Percentiles rank a stretch among this genome's conserved stretches.
These are phyloP conservation scores for Argynnis bischoffii DNA, from an alignment of 2,888 invertebrate species.

Conservation along the genomic window DNA sequence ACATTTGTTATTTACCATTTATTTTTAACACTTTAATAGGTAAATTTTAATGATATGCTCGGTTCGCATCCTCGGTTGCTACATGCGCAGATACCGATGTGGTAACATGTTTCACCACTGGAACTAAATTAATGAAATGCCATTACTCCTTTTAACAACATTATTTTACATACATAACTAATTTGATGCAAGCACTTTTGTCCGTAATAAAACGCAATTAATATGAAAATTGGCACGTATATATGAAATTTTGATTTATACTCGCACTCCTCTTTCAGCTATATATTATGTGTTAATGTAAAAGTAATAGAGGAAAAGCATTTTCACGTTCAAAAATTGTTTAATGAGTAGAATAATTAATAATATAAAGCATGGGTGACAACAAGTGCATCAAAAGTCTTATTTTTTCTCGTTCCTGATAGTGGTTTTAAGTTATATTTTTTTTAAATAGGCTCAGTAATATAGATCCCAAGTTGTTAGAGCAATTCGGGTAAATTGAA, in stretches of 20 bases:
- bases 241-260: constrained; percentile 54
- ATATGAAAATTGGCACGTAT: constrained; percentile 53
- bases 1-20: constrained; percentile 44
- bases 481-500: constrained; percentile 59
- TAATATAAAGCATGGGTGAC: neutral
- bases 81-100: constrained; percentile 38
- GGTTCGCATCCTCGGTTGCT: constrained; percentile 28
- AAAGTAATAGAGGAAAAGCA: constrained; percentile 1
- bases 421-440: neutral
- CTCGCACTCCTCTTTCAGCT: constrained; percentile 41
- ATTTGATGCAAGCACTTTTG: constrained; percentile 44
- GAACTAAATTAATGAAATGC: constrained; percentile 43
- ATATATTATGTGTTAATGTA: constrained; percentile 20
- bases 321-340: constrained; percentile 1
- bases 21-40: constrained; percentile 41
- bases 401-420: neutral
- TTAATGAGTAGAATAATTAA: constrained; percentile 2
- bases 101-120: constrained; percentile 43
- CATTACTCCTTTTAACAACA: constrained; percentile 45
- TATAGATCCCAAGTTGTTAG: constrained; percentile 25
- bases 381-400: neutral
- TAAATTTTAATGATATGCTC: constrained; percentile 35
- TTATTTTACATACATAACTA: constrained; percentile 42
- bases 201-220: constrained; percentile 53
- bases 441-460: neutral